Evolutionary conservation across 2,113 vertebrate species (phyloP), one percentile per base, ranked within the genome.

Genomic region (Burhinus bistriatus): DNA sequence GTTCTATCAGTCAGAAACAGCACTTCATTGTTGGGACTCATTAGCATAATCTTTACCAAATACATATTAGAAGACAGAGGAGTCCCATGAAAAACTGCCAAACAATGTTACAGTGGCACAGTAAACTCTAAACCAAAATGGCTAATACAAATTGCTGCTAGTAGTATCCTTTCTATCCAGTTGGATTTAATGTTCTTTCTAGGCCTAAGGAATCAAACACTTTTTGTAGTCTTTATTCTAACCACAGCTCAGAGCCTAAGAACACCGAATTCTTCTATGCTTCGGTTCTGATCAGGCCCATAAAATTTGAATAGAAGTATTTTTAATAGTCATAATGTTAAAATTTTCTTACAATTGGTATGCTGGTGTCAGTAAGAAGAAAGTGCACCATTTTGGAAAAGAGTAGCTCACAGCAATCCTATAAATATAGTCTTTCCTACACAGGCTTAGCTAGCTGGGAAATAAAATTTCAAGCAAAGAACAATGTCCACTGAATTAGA

Each of bases 381-480:
- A 82, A 5, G 7, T 36, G 30, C 45, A 88, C 21, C 7, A 29
- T 69, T 79, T 85, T 42, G 13, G 11, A 61, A 82, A 93, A 87
- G 12, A 59, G 44, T 14, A 75, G 30, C 34, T 89, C n/a, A 75
- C 29, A 81, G 20, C 9, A 83, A 57, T 62, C 19, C 42, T 66
- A 38, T 47, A 73, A 88, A 79, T 42, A 32, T 1, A 62, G 25
- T 42, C 23, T 55, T 83, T 78, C 45, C 44, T 45, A 62, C 14
- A 47, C 5, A 72, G 51, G 16, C 42, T 89, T 94, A 47, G 44
- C 32, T 82, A 95, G 34, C 64, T 89, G 52, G 51, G 23, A 95
- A 96, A 83, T 71, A 86, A 82, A 55, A 71, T 55, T 79, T 89
- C 70, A 91, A 97, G 87, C 20, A 47, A 96, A 95, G 79, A 87